Percentiles rank a stretch among this genome's conserved stretches.
phyloP scores from a whole-genome alignment of 2,888 invertebrate species.

The Ellobium chinense region DNA sequence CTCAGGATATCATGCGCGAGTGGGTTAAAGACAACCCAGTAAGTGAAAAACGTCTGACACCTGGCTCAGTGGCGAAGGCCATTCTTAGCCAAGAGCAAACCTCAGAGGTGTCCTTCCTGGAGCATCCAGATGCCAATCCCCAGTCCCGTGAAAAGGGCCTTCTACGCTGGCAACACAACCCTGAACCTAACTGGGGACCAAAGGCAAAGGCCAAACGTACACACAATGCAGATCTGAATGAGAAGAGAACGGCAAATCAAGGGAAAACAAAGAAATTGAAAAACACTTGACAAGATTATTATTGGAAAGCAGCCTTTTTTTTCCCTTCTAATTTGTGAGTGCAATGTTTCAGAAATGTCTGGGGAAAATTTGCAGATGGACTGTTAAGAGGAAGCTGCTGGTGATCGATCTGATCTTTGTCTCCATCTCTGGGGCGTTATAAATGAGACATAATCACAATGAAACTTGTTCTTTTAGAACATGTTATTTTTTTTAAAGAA shows the following conservation, averaged over 20 bases:
- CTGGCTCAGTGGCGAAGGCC: slow-evolving; percentile 65
- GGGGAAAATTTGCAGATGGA: too few species aligned
- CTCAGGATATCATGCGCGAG: slow-evolving; percentile 86
- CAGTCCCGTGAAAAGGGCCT: slow-evolving; percentile 86
- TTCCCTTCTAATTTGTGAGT: too few species aligned
- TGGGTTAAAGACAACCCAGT: slow-evolving; percentile 83
- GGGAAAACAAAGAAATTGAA: slow-evolving; percentile 29
- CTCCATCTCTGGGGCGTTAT: too few species aligned
- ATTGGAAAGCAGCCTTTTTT: too few species aligned
- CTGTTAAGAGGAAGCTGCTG: too few species aligned
- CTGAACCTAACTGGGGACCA: slow-evolving; percentile 93
- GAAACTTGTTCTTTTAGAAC: too few species aligned
- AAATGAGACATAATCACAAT: too few species aligned
- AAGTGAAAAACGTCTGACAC: slow-evolving; percentile 60
- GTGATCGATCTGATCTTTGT: too few species aligned
- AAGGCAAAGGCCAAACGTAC: slow-evolving; percentile 85
- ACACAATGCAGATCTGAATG: slow-evolving; percentile 22
- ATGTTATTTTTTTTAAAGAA: too few species aligned
- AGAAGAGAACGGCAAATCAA: slow-evolving; percentile 37
- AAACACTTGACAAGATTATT: too few species aligned
- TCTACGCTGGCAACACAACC: slow-evolving; percentile 89
- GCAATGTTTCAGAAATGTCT: too few species aligned
- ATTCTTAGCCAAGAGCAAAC: slow-evolving; percentile 72
- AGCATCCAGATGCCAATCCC: slow-evolving; percentile 88
- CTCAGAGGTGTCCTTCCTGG: slow-evolving; percentile 66